A percentile compares a stretch with the other conserved stretches of the same genome.
These are phyloP conservation scores for Oreochromis tanganicae DNA, from an alignment of 2,113 vertebrate species.

Conservation along the genomic window DNA sequence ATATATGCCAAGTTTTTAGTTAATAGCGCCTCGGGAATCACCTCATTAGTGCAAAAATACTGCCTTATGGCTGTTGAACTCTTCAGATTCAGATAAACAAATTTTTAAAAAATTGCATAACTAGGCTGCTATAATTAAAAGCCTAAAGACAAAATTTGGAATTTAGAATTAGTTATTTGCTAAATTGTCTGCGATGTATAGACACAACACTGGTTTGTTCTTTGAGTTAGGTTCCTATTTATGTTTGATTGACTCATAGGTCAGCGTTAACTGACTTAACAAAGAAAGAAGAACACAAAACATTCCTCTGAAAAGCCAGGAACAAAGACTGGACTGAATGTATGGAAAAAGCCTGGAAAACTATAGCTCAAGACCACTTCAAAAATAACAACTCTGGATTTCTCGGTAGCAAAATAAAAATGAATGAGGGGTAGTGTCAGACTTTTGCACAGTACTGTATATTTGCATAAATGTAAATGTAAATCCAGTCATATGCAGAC, in stretches of 20 bases:
- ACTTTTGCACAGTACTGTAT: background rate
- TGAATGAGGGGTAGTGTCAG: background rate
- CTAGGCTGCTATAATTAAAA: background rate
- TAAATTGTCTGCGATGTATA: background rate
- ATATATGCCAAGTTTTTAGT: background rate
- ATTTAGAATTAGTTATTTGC: background rate
- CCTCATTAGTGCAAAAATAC: background rate
- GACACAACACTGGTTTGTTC: background rate
- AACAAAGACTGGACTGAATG: background rate
- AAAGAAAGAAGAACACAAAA: background rate
- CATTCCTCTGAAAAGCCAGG: background rate
- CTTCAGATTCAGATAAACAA: background rate
- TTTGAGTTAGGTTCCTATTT: background rate
- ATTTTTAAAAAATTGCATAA: accelerated
- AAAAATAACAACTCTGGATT: background rate
- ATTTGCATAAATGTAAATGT: background rate
- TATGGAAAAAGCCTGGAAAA: background rate
- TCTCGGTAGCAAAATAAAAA: background rate
- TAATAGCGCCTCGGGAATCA: background rate
- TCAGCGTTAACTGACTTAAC: background rate
- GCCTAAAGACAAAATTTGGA: background rate
- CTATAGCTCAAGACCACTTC: background rate
- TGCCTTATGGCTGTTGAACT: background rate
- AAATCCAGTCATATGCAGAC: background rate
- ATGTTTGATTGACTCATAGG: background rate